Evolutionary conservation across 2,888 invertebrate species (phyloP).

Genomic region (Melanchra persicariae): DNA sequence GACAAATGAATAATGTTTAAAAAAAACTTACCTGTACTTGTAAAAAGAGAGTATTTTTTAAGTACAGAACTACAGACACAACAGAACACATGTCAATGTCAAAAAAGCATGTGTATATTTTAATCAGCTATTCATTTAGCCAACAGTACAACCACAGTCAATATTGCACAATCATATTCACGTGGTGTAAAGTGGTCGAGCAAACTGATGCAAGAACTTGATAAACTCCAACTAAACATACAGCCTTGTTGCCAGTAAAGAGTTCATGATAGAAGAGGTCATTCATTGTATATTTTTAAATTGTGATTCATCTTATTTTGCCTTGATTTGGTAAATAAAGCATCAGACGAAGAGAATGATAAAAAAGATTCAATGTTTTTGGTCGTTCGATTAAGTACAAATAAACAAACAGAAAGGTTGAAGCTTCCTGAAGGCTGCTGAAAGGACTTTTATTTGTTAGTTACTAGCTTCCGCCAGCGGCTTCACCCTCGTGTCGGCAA

Average conservation of each 20-base stretch:
- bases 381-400: no score
- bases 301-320: constrained; percentile 8
- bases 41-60: no score
- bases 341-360: not conserved
- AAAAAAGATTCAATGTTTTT: no score
- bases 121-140: not conserved
- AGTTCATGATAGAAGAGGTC: constrained; percentile 39
- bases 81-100: no score
- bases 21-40: no score
- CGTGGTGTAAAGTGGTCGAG: constrained; percentile 14
- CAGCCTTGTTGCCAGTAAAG: constrained; percentile 37
- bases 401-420: no score
- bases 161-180: constrained; percentile 44
- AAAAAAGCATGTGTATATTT: not conserved
- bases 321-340: constrained; percentile 13
- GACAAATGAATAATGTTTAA: no score
- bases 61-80: no score
- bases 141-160: constrained; percentile 24
- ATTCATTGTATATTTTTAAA: constrained; percentile 22
- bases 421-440: not conserved
- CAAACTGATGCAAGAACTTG: constrained; percentile 43
- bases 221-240: constrained; percentile 38
- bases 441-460: no score
- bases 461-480: no score
- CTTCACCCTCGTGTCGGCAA: no score